Evolutionary conservation across 2,797 vertebrate species (phyloP).

Genomic region (Melanotaenia parkinsoni): DNA sequence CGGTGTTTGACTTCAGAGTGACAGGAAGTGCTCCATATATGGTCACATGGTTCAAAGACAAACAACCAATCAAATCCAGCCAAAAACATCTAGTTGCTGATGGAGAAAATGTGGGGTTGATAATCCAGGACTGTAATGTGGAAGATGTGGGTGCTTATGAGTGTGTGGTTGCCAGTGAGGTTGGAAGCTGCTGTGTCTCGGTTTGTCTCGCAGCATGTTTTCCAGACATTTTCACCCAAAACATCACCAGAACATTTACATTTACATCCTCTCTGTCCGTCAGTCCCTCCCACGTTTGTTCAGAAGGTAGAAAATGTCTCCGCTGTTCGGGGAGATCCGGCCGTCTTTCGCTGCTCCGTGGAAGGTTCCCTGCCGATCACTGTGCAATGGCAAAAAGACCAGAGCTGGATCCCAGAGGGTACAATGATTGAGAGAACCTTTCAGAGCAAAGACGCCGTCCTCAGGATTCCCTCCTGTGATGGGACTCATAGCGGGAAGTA

Average conservation of each 20-base stretch:
- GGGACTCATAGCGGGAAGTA: constrained; percentile 87
- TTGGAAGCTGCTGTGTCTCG: constrained; percentile 87
- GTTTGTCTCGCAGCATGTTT: constrained; percentile 78
- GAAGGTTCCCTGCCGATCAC: constrained; percentile 87
- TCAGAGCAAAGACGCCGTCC: constrained; percentile 82
- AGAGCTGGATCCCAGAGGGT: constrained; percentile 88
- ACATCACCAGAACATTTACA: not conserved
- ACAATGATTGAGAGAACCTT: constrained; percentile 83
- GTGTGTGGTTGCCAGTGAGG: constrained; percentile 88
- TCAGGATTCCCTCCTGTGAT: constrained; percentile 85
- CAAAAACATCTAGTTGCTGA: constrained; percentile 85
- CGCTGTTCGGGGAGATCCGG: constrained; percentile 84
- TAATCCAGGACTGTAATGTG: constrained; percentile 85
- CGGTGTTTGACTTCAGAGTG: constrained; percentile 86
- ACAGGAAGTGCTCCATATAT: constrained; percentile 89
- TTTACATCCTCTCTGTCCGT: not conserved
- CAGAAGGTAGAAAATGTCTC: constrained; percentile 88
- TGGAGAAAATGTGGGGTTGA: constrained; percentile 83
- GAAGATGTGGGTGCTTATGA: constrained; percentile 89
- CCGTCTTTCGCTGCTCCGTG: constrained; percentile 83
- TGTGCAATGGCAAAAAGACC: constrained; percentile 92
- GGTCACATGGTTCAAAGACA: constrained; percentile 90
- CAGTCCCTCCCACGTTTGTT: constrained; percentile 82
- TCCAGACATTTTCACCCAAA: not conserved
- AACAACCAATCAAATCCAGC: constrained; percentile 87